Conservation (phyloP, 2,113 vertebrate species). For the Zosterops pallidus region DNA sequence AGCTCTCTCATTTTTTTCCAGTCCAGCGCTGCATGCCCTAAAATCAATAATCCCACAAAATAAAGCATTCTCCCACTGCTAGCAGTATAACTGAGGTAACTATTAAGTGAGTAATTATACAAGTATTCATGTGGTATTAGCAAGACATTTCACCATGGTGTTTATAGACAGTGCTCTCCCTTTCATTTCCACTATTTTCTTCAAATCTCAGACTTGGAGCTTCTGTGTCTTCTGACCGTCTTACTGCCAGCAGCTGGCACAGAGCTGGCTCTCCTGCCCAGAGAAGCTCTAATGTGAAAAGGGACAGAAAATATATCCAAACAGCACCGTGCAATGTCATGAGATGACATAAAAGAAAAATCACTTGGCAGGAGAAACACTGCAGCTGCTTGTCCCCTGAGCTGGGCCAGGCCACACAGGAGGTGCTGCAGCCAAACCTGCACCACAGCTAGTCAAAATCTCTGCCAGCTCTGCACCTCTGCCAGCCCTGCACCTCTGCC, state of each 20-base stretch:
- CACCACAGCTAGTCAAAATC: rapidly evolving
- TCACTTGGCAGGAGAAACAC: background rate
- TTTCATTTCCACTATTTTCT: background rate
- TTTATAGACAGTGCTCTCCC: background rate
- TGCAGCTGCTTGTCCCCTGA: background rate
- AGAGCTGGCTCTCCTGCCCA: background rate
- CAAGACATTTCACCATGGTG: background rate
- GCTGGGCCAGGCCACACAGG: background rate
- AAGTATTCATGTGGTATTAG: background rate
- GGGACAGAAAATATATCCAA: background rate
- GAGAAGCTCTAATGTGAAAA: background rate
- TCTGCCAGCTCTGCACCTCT: background rate
- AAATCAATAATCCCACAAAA: constrained; percentile 21
- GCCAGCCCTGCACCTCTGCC: background rate
- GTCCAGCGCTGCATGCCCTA: background rate
- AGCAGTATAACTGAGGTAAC: background rate
- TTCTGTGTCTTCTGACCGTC: background rate
- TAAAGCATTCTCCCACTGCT: background rate
- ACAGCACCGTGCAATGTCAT: background rate
- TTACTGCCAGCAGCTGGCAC: background rate
- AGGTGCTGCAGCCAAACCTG: background rate
- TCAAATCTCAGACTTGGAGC: background rate
- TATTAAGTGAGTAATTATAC: background rate
- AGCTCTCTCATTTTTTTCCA: constrained; percentile 11
- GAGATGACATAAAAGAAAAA: background rate